Conservation (phyloP, 2,113 vertebrate species). For the Microcebus jonahi region DNA sequence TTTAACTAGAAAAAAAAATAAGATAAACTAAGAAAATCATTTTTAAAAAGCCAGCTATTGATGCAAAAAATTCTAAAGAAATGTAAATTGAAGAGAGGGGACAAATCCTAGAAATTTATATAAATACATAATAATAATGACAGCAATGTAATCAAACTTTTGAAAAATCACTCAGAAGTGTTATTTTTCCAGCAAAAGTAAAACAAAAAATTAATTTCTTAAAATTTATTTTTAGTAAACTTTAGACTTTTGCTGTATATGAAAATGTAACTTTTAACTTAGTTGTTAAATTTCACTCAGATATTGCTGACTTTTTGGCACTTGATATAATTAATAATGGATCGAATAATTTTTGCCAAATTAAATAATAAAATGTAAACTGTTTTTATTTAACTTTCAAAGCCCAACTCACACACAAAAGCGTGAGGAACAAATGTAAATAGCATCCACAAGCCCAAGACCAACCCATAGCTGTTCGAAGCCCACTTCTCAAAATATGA, state of each 20-base stretch:
- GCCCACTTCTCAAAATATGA: neutral
- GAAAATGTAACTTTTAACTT: neutral
- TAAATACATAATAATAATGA: neutral
- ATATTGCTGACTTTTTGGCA: neutral
- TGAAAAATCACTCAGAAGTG: neutral
- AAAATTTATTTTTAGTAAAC: neutral
- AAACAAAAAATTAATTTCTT: conserved; percentile 17
- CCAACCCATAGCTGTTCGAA: neutral
- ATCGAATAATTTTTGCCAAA: neutral
- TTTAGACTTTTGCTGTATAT: neutral
- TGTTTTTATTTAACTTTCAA: conserved; percentile 22
- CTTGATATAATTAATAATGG: neutral
- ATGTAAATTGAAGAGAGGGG: neutral
- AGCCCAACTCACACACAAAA: neutral
- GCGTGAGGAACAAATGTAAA: neutral
- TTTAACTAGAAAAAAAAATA: neutral
- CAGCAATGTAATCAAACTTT: neutral
- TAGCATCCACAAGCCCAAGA: neutral
- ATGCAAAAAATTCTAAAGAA: neutral
- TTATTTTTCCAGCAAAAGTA: conserved; percentile 19
- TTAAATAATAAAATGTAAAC: neutral
- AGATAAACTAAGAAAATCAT: neutral
- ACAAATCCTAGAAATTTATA: neutral
- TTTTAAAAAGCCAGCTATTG: neutral
- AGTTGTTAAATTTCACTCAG: neutral